Evolutionary conservation across 2,888 invertebrate genomes (phyloP).

Genomic region (Teleogryllus oceanicus): DNA sequence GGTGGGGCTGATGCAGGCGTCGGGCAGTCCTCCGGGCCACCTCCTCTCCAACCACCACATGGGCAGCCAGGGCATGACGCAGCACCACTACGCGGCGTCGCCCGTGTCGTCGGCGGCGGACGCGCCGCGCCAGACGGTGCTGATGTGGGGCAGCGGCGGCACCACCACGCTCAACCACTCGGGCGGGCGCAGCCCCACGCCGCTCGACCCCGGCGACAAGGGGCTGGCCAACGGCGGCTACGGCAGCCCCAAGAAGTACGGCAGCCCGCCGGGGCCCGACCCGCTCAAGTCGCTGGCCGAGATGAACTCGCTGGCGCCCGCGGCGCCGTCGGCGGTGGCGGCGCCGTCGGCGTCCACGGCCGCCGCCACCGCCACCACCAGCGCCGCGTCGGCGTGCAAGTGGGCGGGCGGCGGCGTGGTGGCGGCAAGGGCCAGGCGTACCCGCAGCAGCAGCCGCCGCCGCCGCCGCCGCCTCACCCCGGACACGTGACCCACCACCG

Average conservation of each 20-base stretch:
- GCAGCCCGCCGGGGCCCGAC: conserved; percentile 39
- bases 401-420: conserved; percentile 19
- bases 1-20: conserved; percentile 43
- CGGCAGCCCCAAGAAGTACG: neutral
- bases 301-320: conserved; percentile 49
- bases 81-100: conserved; percentile 26
- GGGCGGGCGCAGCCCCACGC: conserved; percentile 27
- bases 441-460: conserved; percentile 41
- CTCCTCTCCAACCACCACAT: conserved; percentile 34
- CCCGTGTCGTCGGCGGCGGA: conserved; percentile 49
- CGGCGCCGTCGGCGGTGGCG: conserved; percentile 45
- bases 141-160: conserved; percentile 76
- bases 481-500: conserved; percentile 39
- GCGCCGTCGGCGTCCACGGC: conserved; percentile 41
- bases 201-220: conserved; percentile 29
- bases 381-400: conserved; percentile 40
- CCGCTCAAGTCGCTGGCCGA: conserved; percentile 52
- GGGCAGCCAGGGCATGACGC: conserved; percentile 37
- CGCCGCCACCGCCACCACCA: conserved; percentile 45
- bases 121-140: conserved; percentile 79
- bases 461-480: conserved; percentile 43
- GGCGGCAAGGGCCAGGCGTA: conserved; percentile 33
- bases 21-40: conserved; percentile 33
- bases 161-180: conserved; percentile 40
- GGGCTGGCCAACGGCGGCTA: conserved; percentile 20